These are phyloP conservation scores for Himalopsyche kuldschensis DNA, from an alignment of 2,888 invertebrate genomes.

Conservation along the genomic window DNA sequence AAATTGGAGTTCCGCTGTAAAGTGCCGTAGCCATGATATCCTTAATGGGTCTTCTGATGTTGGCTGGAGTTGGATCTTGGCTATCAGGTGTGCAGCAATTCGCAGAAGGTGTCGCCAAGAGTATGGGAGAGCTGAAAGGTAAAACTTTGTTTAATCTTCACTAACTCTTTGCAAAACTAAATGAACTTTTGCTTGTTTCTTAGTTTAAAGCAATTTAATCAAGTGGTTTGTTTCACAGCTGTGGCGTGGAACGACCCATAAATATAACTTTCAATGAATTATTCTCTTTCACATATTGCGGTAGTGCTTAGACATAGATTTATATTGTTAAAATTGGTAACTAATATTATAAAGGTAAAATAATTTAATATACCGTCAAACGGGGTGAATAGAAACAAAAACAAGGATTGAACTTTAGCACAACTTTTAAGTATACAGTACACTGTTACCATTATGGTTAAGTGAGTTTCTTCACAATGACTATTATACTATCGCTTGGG, in stretches of 20 bases:
- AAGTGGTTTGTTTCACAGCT: background rate
- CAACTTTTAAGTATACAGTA: no score
- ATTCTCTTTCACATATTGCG: no score
- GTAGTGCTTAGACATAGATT: no score
- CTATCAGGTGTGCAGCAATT: slow-evolving; percentile 24
- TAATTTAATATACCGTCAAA: no score
- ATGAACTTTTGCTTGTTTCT: background rate
- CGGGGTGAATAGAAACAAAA: no score
- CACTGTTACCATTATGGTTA: no score
- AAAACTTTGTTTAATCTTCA: slow-evolving; percentile 5
- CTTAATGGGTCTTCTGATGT: slow-evolving; percentile 10
- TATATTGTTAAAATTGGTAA: no score
- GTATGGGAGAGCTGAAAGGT: slow-evolving; percentile 21
- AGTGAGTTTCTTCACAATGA: no score
- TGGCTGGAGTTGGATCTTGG: background rate
- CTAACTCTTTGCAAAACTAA: background rate
- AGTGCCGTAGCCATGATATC: background rate
- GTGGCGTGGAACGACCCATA: background rate
- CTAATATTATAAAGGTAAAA: no score
- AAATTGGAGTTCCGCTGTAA: background rate
- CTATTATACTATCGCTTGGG: no score
- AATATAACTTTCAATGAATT: no score
- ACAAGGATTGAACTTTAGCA: no score
- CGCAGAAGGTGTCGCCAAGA: slow-evolving; percentile 17
- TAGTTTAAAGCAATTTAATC: background rate